Evolutionary conservation across 2,888 invertebrate genomes (phyloP).

Genomic region (Cabera pusaria): DNA sequence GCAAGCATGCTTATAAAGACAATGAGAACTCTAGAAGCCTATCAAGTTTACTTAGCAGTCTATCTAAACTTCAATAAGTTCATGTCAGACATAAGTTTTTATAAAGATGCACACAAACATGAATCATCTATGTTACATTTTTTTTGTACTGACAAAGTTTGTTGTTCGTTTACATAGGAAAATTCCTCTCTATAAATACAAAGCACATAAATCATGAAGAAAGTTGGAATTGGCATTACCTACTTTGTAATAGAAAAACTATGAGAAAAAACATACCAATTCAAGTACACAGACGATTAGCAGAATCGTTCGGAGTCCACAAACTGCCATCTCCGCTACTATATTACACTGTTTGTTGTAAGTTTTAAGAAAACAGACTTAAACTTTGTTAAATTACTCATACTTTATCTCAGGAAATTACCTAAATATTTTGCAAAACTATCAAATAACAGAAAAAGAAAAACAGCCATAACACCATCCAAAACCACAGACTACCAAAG

Average conservation of each 20-base stretch:
- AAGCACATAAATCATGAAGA: constrained; percentile 1
- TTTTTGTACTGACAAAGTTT: too few species aligned
- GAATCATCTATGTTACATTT: too few species aligned
- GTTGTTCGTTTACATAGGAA: too few species aligned
- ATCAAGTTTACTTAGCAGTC: too few species aligned
- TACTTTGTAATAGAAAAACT: constrained; percentile 8
- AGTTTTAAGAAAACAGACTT: constrained; percentile 5
- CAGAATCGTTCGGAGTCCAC: constrained; percentile 70
- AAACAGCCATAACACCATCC: too few species aligned
- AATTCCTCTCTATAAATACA: neutral
- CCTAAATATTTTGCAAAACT: neutral
- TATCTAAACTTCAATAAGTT: too few species aligned
- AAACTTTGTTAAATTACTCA: constrained; percentile 16
- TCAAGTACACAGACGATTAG: constrained; percentile 74
- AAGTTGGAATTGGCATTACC: constrained; percentile 1
- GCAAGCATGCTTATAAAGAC: too few species aligned
- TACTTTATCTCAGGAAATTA: constrained; percentile 25
- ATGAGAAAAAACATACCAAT: constrained; percentile 56
- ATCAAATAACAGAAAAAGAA: too few species aligned
- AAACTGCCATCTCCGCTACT: constrained; percentile 68
- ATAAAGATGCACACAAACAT: constrained; percentile 5
- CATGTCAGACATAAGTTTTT: too few species aligned
- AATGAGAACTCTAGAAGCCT: too few species aligned
- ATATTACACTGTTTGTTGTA: constrained; percentile 13
- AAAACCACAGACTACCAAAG: too few species aligned